Base-by-base conservation (phyloP, 2,797 vertebrate species). In the Hirundo rustica region DNA sequence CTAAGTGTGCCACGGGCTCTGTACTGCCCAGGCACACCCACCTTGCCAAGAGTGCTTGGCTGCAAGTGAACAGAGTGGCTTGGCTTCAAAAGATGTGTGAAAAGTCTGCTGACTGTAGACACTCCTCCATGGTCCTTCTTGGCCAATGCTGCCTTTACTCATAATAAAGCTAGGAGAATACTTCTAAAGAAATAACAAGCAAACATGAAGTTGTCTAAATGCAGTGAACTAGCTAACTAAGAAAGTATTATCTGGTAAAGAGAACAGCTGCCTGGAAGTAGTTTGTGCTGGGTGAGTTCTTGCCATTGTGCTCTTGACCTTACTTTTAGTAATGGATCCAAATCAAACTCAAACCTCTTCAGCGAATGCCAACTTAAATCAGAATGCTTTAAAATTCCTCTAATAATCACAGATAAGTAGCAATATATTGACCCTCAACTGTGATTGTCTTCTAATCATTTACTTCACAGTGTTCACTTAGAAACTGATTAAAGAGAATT, bases 401-500 rank as follows among this genome's bases (percentile, higher is more conserved):
- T 60, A 64, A 27, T 22, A 87, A 27, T 70, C 38, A 47, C 12
- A 71, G 50, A 92, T 58, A 89, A 47, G 25, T 62, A 75, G 70
- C 70, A 92, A 77, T 65, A 36, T 57, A 82, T 50, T 87, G 88
- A 85, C 88, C 50, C 34, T 44, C 65, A 86, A 85, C 42, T 73
- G 22, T 82, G 87, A 87, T 85, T 94, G 92, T 78, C 89, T 91
- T 85, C 18, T 81, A 91, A 82, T 36, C 30, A 85, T 87, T 45
- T 70, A 27, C 20, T 72, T 95, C 86, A 80, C n/a, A 67, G 66
- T 55, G 18, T 51, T 89, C 26, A 75, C 57, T 88, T 85, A 93
- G 55, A 95, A 89, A 81, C 17, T 94, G 75, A 95, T 96, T 93
- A 95, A 95, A 93, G 89, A 80, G 54, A 84, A 62, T 80, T 55